Evolutionary conservation across 2,113 vertebrate species (phyloP).

Genomic region (Passer domesticus): DNA sequence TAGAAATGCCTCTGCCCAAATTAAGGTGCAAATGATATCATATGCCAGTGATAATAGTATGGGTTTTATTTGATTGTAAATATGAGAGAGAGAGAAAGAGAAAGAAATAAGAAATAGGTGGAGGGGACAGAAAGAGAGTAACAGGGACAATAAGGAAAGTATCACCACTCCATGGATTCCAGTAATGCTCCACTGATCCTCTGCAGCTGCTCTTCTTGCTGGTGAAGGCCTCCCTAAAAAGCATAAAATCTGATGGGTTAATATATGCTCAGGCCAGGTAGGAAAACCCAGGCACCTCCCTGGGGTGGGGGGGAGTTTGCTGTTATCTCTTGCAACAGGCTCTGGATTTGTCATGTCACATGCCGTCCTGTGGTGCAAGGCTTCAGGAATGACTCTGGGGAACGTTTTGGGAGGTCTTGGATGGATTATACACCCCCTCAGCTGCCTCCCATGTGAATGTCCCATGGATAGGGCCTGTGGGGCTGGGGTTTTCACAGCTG

Average conservation of each 20-base stretch:
- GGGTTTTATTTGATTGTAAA: neutral
- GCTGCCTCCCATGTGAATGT: neutral
- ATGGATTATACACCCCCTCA: neutral
- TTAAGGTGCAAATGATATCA: neutral
- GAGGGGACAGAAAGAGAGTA: too few relatives aligned
- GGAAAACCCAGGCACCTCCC: neutral
- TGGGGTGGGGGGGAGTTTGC: neutral
- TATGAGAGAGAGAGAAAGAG: neutral
- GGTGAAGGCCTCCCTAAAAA: too few relatives aligned
- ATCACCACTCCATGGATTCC: neutral
- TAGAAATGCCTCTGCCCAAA: neutral
- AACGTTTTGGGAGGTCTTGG: neutral
- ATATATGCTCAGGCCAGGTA: neutral
- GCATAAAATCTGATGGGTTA: neutral
- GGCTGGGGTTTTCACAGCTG: neutral
- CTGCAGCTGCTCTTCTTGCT: neutral
- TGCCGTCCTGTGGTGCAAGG: neutral
- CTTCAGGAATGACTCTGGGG: neutral
- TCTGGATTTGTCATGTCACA: fast-evolving
- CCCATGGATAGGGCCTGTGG: neutral
- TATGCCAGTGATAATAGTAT: neutral
- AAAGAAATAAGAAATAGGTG: neutral
- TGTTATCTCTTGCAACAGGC: too few relatives aligned
- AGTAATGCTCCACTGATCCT: fast-evolving
- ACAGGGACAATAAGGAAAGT: neutral